phyloP scores from a whole-genome alignment of 2,888 invertebrate genomes.

The Deilephila porcellus region DNA sequence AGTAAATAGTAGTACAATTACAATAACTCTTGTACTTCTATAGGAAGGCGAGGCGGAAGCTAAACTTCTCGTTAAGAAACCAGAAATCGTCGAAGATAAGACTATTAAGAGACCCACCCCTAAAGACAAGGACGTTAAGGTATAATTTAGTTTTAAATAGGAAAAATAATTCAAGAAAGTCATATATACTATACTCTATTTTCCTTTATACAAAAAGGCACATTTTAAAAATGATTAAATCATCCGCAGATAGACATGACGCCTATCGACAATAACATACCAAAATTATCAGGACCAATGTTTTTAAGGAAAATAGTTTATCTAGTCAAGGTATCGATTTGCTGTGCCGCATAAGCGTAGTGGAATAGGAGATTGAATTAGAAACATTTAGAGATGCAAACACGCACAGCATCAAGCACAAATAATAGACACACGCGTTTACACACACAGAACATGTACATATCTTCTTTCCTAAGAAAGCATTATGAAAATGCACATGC shows the following conservation, averaged over 20 bases:
- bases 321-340: conserved; percentile 32
- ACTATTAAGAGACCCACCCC: conserved; percentile 74
- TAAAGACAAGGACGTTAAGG: conserved; percentile 69
- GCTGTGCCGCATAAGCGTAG: conserved; percentile 23
- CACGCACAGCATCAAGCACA: conserved; percentile 16
- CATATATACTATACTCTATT: neutral
- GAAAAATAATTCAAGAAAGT: conserved; percentile 7
- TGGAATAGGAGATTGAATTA: neutral
- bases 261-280: conserved; percentile 5
- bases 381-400: neutral
- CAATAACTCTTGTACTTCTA: conserved; percentile 38
- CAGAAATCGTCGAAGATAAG: conserved; percentile 77
- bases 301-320: conserved; percentile 31
- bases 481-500: conserved; percentile 35
- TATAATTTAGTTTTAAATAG: conserved; percentile 44
- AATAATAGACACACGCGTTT: conserved; percentile 11
- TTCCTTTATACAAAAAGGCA: neutral
- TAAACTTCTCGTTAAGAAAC: conserved; percentile 78
- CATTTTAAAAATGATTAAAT: conserved; percentile 9
- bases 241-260: conserved; percentile 23
- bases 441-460: neutral
- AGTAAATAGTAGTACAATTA: conserved; percentile 28
- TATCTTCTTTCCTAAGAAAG: conserved; percentile 14
- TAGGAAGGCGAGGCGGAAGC: conserved; percentile 79
- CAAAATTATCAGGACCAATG: conserved; percentile 23